These are phyloP conservation scores for Mormyrus hasselquistii DNA, from an alignment of 2,797 vertebrate genomes.

Conservation along the genomic window DNA sequence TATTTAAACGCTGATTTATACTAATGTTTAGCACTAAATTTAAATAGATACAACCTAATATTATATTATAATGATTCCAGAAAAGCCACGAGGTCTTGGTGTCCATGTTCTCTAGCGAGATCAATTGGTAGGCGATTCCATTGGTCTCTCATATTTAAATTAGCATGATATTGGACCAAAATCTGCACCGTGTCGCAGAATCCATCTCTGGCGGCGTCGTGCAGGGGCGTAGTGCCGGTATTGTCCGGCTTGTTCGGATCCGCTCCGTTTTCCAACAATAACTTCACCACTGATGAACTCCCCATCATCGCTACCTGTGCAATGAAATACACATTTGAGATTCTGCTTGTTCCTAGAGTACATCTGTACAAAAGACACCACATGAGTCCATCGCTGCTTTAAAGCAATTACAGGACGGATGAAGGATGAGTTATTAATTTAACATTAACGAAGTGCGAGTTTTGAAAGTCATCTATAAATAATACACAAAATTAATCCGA, in stretches of 20 bases:
- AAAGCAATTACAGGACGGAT: not conserved
- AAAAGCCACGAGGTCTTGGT: slow-evolving; percentile 42
- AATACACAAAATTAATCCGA: not conserved
- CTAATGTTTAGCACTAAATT: not conserved
- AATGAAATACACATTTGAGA: not conserved
- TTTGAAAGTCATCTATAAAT: not conserved
- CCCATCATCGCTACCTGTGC: slow-evolving; percentile 73
- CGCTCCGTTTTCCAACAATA: slow-evolving; percentile 52
- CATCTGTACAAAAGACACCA: not conserved
- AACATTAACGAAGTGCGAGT: not conserved
- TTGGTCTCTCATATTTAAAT: slow-evolving; percentile 47
- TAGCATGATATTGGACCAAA: slow-evolving; percentile 42
- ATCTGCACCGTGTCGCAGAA: slow-evolving; percentile 55
- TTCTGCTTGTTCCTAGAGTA: not conserved
- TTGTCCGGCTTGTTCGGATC: slow-evolving; percentile 55
- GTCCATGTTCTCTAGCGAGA: slow-evolving; percentile 42
- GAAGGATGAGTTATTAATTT: not conserved
- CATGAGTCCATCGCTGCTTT: slow-evolving; percentile 51
- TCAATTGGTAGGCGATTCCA: slow-evolving; percentile 44
- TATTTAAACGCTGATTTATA: not conserved
- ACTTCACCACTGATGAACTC: slow-evolving; percentile 45
- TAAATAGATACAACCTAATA: slow-evolving; percentile 10
- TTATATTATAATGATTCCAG: slow-evolving; percentile 40
- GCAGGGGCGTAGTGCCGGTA: slow-evolving; percentile 59
- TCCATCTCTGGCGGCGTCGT: slow-evolving; percentile 62